Percentiles rank a stretch among this genome's conserved stretches.
Conservation (phyloP, 2,888 invertebrate genomes). For the Drosophila histrio region DNA sequence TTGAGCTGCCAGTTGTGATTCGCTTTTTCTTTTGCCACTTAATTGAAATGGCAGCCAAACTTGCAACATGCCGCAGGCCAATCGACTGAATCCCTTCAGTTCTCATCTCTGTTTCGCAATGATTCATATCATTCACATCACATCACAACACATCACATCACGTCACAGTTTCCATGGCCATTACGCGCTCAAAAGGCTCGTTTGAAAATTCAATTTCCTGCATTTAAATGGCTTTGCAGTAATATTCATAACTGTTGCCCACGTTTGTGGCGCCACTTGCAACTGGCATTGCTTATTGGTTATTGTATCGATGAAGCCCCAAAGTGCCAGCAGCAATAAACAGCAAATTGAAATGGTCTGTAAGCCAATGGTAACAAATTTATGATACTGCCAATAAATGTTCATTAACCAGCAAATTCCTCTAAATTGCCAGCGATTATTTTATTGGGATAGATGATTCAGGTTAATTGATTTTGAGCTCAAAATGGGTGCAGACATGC, state of each 20-base stretch:
- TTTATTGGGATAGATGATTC: background rate
- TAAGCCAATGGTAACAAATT: conserved; percentile 8
- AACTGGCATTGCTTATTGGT: conserved; percentile 13
- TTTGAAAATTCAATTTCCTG: conserved; percentile 73
- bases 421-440: background rate
- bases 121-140: conserved; percentile 44
- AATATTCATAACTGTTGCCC: conserved; percentile 35
- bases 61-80: conserved; percentile 22
- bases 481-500: background rate
- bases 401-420: background rate
- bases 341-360: conserved; percentile 29
- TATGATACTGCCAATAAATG: conserved; percentile 13
- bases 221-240: conserved; percentile 72
- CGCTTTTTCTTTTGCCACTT: conserved; percentile 12
- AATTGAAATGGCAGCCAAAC: conserved; percentile 40
- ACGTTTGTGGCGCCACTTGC: conserved; percentile 28
- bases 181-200: conserved; percentile 32
- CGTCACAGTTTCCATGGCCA: conserved; percentile 8
- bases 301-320: conserved; percentile 37
- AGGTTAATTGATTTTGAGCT: conserved; percentile 7
- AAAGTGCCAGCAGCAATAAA: conserved; percentile 12
- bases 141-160: background rate
- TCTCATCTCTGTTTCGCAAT: conserved; percentile 6
- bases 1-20: conserved; percentile 3
- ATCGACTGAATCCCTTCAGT: conserved; percentile 23